Evolutionary conservation across 2,113 vertebrate genomes (phyloP).

Genomic region (Rhynchopsitta pachyrhyncha): DNA sequence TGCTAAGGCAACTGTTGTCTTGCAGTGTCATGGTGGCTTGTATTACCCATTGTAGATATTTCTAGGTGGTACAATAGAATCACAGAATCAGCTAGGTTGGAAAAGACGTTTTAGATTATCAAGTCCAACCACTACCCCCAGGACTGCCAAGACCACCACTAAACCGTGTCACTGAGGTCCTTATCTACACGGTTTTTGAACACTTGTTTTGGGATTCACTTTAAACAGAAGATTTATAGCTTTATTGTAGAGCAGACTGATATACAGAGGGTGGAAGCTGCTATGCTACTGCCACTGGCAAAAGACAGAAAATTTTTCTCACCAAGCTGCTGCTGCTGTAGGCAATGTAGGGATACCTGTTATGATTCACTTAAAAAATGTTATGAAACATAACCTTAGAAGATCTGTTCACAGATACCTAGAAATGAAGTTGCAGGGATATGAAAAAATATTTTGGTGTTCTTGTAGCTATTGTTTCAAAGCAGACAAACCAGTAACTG

Average conservation of each 20-base stretch:
- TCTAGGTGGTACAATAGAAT: background rate
- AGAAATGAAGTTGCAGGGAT: background rate
- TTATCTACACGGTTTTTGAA: background rate
- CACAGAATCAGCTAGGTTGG: background rate
- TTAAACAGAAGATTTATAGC: background rate
- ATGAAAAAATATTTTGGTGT: background rate
- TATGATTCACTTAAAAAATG: slow-evolving; percentile 27
- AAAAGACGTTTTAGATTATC: background rate
- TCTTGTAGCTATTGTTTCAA: background rate
- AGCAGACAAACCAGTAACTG: background rate
- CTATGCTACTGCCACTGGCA: background rate
- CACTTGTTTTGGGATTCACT: background rate
- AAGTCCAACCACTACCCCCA: background rate
- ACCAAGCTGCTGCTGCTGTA: background rate
- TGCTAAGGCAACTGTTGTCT: background rate
- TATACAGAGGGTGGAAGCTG: background rate
- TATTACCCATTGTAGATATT: background rate
- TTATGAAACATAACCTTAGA: slow-evolving; percentile 30
- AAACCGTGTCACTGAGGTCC: background rate
- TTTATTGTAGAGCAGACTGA: background rate
- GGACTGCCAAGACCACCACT: background rate
- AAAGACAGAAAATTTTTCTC: background rate
- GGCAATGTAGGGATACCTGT: slow-evolving; percentile 34
- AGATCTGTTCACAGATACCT: background rate
- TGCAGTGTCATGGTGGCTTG: background rate